Conservation (phyloP, 2,888 invertebrate genomes). For the Biston betularia region DNA sequence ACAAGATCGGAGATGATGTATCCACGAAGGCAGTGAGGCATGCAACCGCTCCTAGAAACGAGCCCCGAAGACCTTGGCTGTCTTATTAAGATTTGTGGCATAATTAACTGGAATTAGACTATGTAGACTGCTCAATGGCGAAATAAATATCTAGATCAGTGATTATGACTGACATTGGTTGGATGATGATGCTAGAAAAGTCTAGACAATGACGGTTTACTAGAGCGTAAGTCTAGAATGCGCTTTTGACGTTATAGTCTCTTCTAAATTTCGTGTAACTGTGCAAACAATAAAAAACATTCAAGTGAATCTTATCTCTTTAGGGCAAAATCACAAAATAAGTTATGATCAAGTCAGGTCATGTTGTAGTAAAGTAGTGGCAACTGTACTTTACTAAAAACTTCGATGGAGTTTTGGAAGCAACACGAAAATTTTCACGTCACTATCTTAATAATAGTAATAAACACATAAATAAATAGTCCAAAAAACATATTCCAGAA, state of each 20-base stretch:
- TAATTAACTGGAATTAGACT: conserved; percentile 61
- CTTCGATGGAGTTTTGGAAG: too few relatives aligned
- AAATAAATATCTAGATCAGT: conserved; percentile 49
- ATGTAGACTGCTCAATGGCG: conserved; percentile 55
- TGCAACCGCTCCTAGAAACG: conserved; percentile 70
- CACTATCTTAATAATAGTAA: too few relatives aligned
- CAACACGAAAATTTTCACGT: too few relatives aligned
- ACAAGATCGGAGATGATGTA: conserved; percentile 60
- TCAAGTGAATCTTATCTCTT: not conserved
- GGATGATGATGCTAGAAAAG: conserved; percentile 18
- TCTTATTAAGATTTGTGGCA: conserved; percentile 61
- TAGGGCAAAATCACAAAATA: too few relatives aligned
- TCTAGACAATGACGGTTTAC: conserved; percentile 24
- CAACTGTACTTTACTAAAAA: too few relatives aligned
- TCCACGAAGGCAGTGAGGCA: conserved; percentile 62
- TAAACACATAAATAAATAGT: too few relatives aligned
- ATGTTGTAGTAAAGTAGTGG: too few relatives aligned
- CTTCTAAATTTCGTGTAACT: not conserved
- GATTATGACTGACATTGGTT: conserved; percentile 33
- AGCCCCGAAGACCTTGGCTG: conserved; percentile 75
- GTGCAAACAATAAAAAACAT: not conserved
- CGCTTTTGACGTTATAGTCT: not conserved
- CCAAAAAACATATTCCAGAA: too few relatives aligned
- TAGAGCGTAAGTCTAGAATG: conserved; percentile 5
- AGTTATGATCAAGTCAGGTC: too few relatives aligned